These are phyloP conservation scores for Lutjanus argentimaculatus DNA, from an alignment of 2,797 vertebrate genomes.

Conservation along the genomic window DNA sequence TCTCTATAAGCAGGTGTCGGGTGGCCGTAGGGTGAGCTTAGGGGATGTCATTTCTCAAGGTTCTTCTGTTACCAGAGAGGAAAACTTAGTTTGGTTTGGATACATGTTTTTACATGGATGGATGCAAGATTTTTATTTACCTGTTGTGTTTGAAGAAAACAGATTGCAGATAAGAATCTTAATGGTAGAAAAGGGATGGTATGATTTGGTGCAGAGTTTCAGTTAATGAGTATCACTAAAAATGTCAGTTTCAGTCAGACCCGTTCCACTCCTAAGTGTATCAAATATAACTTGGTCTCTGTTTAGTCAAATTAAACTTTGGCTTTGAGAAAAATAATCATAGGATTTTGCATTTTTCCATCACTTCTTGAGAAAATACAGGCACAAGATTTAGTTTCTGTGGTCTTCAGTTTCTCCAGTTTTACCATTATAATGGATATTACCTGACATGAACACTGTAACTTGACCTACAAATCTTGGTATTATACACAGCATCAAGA, in stretches of 20 bases:
- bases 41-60: slow-evolving; percentile 71
- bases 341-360: too few species aligned
- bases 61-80: slow-evolving; percentile 67
- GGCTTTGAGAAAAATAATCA: neutral
- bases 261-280: neutral
- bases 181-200: neutral
- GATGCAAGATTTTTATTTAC: neutral
- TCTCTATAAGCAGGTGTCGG: slow-evolving; percentile 77
- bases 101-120: neutral
- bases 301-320: neutral
- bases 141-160: slow-evolving; percentile 8
- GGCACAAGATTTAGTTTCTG: neutral
- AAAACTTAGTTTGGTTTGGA: slow-evolving; percentile 46
- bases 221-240: neutral
- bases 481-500: slow-evolving; percentile 30
- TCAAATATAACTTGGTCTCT: too few species aligned
- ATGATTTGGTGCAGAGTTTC: neutral
- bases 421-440: slow-evolving; percentile 1
- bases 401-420: slow-evolving; percentile 4
- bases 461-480: slow-evolving; percentile 26
- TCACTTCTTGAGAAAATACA: slow-evolving; percentile 1
- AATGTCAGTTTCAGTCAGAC: neutral
- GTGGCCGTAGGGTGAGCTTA: slow-evolving; percentile 59
- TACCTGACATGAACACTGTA: slow-evolving; percentile 11
- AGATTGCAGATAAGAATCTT: slow-evolving; percentile 14